Evolutionary conservation across 2,888 invertebrate genomes (phyloP).

Genomic region (Marasmarcha lunaedactyla): DNA sequence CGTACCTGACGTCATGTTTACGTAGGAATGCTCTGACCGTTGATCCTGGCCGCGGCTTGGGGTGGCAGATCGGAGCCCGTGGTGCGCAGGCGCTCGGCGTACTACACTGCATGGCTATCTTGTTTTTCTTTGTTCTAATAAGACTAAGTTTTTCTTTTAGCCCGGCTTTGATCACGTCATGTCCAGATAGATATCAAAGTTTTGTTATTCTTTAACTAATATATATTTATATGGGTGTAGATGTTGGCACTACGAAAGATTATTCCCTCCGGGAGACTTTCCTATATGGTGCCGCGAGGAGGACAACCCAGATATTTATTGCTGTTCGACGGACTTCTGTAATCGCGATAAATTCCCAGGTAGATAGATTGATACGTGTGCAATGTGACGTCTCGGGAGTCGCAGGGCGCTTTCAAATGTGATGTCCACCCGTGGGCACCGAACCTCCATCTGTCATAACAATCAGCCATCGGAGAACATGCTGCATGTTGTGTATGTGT

Average conservation of each 20-base stretch:
- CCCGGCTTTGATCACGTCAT: conserved; percentile 60
- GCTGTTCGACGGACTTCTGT: conserved; percentile 82
- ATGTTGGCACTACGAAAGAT: conserved; percentile 71
- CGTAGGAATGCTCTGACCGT: too few relatives aligned
- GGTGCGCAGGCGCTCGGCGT: conserved; percentile 35
- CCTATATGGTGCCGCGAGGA: conserved; percentile 72
- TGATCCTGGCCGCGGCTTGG: background rate
- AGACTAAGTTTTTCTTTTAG: conserved; percentile 42
- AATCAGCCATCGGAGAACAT: too few relatives aligned
- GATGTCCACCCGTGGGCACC: conserved; percentile 31
- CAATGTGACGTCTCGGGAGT: conserved; percentile 37
- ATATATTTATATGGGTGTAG: conserved; percentile 54
- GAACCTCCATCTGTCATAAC: too few relatives aligned
- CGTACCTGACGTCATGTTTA: too few relatives aligned
- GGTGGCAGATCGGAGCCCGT: background rate
- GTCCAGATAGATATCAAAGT: background rate
- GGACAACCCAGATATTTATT: conserved; percentile 50
- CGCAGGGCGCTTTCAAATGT: conserved; percentile 46
- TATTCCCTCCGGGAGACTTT: conserved; percentile 72
- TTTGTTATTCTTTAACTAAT: conserved; percentile 27
- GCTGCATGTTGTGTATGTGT: too few relatives aligned
- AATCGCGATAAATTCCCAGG: conserved; percentile 60
- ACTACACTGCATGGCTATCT: conserved; percentile 53
- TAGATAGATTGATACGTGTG: conserved; percentile 30
- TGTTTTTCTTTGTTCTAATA: conserved; percentile 40